Percentiles rank a stretch among this genome's conserved stretches.
These are phyloP conservation scores for Heliconius himera DNA, from an alignment of 1,140 invertebrate genomes.

Conservation along the genomic window DNA sequence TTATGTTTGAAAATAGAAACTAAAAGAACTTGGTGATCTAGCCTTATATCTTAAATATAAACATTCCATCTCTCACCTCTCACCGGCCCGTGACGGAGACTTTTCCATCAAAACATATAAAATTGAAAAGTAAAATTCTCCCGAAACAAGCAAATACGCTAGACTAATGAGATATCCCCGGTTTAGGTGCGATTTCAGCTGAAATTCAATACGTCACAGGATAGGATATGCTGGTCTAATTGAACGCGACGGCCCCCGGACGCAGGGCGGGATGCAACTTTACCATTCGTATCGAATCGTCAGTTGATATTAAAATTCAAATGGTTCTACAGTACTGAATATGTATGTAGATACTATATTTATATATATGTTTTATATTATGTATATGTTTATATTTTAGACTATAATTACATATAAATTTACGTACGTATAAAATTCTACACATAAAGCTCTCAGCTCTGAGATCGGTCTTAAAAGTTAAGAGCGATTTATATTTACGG, in stretches of 20 bases:
- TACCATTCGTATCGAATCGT: constrained; percentile 4
- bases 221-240: constrained; percentile 29
- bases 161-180: constrained; percentile 33
- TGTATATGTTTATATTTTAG: neutral
- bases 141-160: constrained; percentile 21
- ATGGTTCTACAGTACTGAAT: neutral
- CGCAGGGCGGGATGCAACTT: neutral
- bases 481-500: too few relatives aligned
- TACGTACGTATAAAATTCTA: neutral
- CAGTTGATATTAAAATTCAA: neutral
- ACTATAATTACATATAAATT: neutral
- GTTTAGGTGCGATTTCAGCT: constrained; percentile 33
- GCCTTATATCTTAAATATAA: too few relatives aligned
- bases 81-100: too few relatives aligned
- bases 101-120: too few relatives aligned
- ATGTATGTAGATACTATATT: neutral
- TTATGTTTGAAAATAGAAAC: too few relatives aligned
- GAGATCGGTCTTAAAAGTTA: neutral
- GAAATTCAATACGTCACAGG: constrained; percentile 42
- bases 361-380: neutral
- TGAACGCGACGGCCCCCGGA: constrained; percentile 31
- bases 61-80: too few relatives aligned
- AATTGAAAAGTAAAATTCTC: neutral
- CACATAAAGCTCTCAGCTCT: neutral
- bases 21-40: too few relatives aligned